These are phyloP conservation scores for Styela clava DNA, from an alignment of 23 tunicate genomes.

Conservation along the genomic window DNA sequence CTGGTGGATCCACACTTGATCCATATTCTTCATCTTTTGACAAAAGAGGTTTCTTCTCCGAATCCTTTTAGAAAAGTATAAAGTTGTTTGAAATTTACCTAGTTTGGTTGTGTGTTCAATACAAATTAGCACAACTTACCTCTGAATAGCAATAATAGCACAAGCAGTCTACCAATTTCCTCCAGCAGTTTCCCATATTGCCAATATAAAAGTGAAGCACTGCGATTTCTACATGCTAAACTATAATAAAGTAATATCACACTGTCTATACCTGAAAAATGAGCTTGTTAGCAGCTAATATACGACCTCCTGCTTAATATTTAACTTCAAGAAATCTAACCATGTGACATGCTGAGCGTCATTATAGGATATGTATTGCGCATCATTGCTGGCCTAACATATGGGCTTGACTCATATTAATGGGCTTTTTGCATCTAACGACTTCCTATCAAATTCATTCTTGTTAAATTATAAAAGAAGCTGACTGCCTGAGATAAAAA, in stretches of 20 bases:
- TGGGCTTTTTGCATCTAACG: background rate
- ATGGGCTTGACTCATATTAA: background rate
- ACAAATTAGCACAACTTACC: conserved; percentile 1
- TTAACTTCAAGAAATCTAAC: background rate
- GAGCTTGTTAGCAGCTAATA: too few species aligned
- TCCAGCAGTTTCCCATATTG: conserved; percentile 29
- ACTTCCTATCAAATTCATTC: background rate
- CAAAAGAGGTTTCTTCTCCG: conserved; percentile 7
- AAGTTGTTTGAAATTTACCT: too few species aligned
- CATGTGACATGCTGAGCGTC: background rate
- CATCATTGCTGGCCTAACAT: background rate
- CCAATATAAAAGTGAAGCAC: too few species aligned
- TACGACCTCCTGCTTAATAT: too few species aligned
- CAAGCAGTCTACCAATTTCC: conserved; percentile 2
- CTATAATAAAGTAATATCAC: too few species aligned
- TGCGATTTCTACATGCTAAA: too few species aligned
- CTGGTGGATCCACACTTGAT: background rate
- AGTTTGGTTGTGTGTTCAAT: too few species aligned
- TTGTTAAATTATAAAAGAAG: too few species aligned
- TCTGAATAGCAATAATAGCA: background rate
- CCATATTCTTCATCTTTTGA: background rate
- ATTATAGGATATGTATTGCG: background rate
- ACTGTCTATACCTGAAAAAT: too few species aligned
- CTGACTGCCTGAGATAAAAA: too few species aligned
- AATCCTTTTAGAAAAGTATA: background rate